Base-by-base conservation (phyloP, 2,797 vertebrate genomes). In the Hipposideros larvatus region DNA sequence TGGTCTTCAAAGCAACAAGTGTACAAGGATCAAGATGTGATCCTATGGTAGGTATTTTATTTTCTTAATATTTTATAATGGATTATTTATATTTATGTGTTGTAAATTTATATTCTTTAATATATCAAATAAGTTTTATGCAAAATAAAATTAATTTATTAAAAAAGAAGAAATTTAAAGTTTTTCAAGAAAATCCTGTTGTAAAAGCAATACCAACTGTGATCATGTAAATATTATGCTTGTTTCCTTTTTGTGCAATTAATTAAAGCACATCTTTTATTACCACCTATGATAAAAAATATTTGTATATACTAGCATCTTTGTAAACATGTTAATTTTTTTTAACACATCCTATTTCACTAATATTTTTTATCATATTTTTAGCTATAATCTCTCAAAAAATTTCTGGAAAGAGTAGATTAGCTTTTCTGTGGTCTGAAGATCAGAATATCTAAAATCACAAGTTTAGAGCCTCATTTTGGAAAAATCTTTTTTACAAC, bases 131-230 rank as follows among this genome's bases (percentile, higher is more conserved):
- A 86, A 73, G 2, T 61, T 43, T 80, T 73, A 9, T 43, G 14
- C 2, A 86, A 91, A 91, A 37, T 78, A 5, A 85, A 92, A 51
- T 83, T 34, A 70, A n/a, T 92, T 66, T 89, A 86, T 87, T 73
- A 51, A 21, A 85, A 74, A 83, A 70, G 48, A 41, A 22, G 10
- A 65, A 68, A 37, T 11, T 66, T 86, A 71, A 86, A 65, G 2
- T 31, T 91, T 95, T 13, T 77, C 8, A 37, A 71, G 21, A 97
- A 95, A 90, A 83, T 53, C 11, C 15, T 73, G 6, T 41, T 77
- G 2, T 43, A 34, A 59, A 71, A 65, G 8, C 48, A 63, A 59
- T 57, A 59, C 11, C 22, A 75, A 9, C 19, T 95, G 43, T 55
- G 57, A 4, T 79, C 51, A 55, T 68, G 19, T 68, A 87, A 71